Evolutionary conservation across 2,113 vertebrate species (phyloP).

Genomic region (Eubucco bourcierii): DNA sequence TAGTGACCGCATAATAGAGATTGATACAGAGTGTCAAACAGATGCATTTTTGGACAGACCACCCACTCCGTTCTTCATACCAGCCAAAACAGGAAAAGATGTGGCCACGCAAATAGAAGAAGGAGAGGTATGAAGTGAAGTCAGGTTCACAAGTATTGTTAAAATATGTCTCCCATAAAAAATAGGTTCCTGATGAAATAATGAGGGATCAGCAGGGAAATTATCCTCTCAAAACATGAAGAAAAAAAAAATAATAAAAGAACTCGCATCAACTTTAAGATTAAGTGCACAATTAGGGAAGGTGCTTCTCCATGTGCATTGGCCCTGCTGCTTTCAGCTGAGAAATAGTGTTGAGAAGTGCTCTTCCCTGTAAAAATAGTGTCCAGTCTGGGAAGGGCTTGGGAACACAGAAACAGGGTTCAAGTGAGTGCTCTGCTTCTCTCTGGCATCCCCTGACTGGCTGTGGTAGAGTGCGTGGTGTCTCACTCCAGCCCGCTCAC

Average conservation of each 20-base stretch:
- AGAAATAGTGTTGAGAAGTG: background rate
- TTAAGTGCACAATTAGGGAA: background rate
- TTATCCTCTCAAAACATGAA: background rate
- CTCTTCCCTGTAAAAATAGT: background rate
- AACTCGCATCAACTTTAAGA: background rate
- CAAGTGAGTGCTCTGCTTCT: background rate
- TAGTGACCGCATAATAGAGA: constrained; percentile 76
- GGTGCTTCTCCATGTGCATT: background rate
- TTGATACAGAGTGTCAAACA: constrained; percentile 87
- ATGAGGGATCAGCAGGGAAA: background rate
- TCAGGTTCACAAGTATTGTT: background rate
- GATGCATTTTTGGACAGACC: constrained; percentile 90
- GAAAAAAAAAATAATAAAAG: background rate
- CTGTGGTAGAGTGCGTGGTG: background rate
- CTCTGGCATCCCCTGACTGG: background rate
- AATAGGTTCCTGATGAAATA: background rate
- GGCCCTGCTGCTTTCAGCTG: background rate
- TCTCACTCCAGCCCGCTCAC: background rate
- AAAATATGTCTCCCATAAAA: background rate
- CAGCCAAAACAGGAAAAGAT: constrained; percentile 89
- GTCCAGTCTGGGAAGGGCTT: background rate
- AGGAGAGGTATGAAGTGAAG: constrained; percentile 84
- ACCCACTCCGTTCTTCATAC: constrained; percentile 89
- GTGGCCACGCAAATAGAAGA: constrained; percentile 88
- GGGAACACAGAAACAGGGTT: background rate